phyloP scores from a whole-genome alignment of 2,888 invertebrate species.

The Callyntrura guangdongensis region DNA sequence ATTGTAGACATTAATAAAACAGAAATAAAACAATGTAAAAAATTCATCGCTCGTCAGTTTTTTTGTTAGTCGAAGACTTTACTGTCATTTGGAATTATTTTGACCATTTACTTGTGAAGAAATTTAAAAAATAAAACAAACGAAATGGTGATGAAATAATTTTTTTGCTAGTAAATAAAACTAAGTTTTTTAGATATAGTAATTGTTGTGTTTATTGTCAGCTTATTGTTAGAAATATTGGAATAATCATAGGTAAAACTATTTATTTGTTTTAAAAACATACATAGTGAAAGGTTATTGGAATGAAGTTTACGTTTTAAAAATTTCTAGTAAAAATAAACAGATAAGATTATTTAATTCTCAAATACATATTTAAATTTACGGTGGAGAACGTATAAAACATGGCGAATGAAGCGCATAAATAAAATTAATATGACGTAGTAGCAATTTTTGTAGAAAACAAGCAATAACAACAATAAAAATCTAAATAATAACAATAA shows the following conservation, averaged over 20 bases:
- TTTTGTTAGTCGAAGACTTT: background rate
- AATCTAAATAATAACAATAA: background rate
- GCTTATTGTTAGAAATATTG: conserved; percentile 2
- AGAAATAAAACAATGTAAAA: background rate
- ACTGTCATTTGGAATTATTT: too few species aligned
- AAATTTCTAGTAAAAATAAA: background rate
- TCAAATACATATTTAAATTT: conserved; percentile 4
- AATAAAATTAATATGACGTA: conserved; percentile 5
- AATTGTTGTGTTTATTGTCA: conserved; percentile 27
- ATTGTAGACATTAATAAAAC: conserved; percentile 17
- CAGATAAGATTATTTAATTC: background rate
- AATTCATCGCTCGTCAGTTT: background rate
- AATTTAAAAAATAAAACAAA: background rate
- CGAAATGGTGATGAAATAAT: background rate
- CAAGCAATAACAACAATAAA: conserved; percentile 36
- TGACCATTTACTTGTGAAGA: too few species aligned
- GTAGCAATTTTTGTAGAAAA: conserved; percentile 35
- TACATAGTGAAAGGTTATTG: conserved; percentile 17
- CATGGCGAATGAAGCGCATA: background rate
- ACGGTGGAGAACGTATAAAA: background rate
- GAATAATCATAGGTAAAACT: background rate
- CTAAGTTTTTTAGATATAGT: background rate
- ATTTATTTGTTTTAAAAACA: conserved; percentile 32
- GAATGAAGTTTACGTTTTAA: conserved; percentile 23
- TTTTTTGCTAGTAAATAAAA: background rate